phyloP scores from a whole-genome alignment of 2,113 vertebrate genomes.

The Falco punctatus region DNA sequence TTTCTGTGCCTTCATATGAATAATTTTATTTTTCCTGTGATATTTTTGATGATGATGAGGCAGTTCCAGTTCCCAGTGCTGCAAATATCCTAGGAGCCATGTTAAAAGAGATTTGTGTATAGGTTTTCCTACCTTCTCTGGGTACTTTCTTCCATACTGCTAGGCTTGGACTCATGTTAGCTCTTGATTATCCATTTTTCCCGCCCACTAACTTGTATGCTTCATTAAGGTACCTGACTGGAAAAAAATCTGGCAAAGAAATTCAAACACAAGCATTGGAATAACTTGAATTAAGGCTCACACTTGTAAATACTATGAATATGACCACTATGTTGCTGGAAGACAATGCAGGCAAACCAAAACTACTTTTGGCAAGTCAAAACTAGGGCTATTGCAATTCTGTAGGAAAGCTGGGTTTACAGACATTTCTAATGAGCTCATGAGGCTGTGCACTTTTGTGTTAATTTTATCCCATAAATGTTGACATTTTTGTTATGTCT shows the following conservation, averaged over 20 bases:
- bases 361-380: neutral
- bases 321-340: neutral
- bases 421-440: neutral
- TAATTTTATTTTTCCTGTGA: neutral
- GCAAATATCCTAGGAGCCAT: neutral
- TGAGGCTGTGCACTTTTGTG: neutral
- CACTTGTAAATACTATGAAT: neutral
- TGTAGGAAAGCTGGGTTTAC: neutral
- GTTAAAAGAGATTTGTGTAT: neutral
- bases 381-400: neutral
- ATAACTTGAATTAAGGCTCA: neutral
- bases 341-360: neutral
- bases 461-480: neutral
- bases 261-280: neutral
- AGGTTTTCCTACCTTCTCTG: neutral
- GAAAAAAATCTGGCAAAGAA: neutral
- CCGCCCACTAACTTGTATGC: neutral
- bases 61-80: neutral
- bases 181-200: neutral
- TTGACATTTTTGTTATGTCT: neutral
- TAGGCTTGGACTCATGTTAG: neutral
- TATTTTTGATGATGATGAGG: neutral
- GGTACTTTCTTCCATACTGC: neutral
- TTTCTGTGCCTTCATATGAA: neutral
- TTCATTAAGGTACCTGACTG: neutral